Percentiles rank a stretch among this genome's conserved stretches.
Evolutionary conservation across 1,140 invertebrate genomes (phyloP).

Genomic region (Conus betulinus): DNA sequence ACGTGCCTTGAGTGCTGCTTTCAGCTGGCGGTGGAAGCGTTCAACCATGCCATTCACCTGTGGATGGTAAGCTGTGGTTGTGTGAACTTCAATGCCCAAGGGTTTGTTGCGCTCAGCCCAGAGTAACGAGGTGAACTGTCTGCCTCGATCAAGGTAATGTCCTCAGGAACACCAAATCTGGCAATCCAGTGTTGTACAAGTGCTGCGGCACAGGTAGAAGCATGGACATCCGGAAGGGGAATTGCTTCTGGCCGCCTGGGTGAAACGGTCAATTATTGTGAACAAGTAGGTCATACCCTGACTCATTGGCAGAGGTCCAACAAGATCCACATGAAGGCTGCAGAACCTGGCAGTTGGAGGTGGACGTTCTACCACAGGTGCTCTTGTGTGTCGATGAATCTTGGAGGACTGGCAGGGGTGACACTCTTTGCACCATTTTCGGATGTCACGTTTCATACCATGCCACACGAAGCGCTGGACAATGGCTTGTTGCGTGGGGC

Average conservation of each 20-base stretch:
- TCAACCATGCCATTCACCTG: slow-evolving; percentile 38
- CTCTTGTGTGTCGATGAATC: slow-evolving; percentile 7
- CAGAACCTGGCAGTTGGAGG: slow-evolving; percentile 49
- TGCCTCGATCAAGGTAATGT: slow-evolving; percentile 74
- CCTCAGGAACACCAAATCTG: slow-evolving; percentile 63
- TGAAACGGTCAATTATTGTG: slow-evolving; percentile 58
- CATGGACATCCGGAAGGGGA: slow-evolving; percentile 72
- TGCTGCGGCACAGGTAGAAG: slow-evolving; percentile 58
- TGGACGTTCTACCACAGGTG: background rate
- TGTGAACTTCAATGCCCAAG: slow-evolving; percentile 3
- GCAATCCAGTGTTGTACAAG: slow-evolving; percentile 70
- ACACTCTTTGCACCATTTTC: slow-evolving; percentile 7
- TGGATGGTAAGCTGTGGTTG: slow-evolving; percentile 35
- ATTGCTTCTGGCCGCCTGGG: slow-evolving; percentile 73
- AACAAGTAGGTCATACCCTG: slow-evolving; percentile 70
- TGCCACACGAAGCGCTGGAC: slow-evolving; percentile 24
- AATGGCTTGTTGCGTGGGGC: slow-evolving; percentile 17
- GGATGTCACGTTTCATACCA: slow-evolving; percentile 11
- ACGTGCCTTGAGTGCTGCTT: slow-evolving; percentile 26
- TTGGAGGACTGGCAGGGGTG: background rate
- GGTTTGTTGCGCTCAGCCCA: slow-evolving; percentile 21
- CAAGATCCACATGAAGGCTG: slow-evolving; percentile 77
- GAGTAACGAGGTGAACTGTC: slow-evolving; percentile 67
- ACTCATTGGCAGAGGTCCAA: slow-evolving; percentile 74
- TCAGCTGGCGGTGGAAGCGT: slow-evolving; percentile 39